These are phyloP conservation scores for Chelon auratus DNA, from an alignment of 2,797 vertebrate species.

Conservation along the genomic window DNA sequence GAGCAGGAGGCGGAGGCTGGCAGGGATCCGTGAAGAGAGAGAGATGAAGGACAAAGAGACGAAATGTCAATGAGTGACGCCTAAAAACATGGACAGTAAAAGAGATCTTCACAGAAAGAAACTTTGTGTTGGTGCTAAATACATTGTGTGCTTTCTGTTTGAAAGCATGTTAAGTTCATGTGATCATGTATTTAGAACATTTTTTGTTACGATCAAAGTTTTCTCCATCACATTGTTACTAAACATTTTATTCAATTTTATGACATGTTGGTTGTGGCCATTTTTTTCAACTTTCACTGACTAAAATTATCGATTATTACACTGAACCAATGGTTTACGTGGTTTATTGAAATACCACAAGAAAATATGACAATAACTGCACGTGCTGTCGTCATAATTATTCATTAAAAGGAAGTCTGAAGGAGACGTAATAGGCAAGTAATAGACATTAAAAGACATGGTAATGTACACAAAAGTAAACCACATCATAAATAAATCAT, in stretches of 20 bases:
- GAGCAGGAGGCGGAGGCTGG: background rate
- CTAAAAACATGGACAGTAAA: background rate
- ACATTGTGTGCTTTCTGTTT: background rate
- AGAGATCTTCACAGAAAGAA: background rate
- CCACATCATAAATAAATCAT: constrained; percentile 4
- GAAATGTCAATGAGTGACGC: background rate
- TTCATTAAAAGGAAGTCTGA: constrained; percentile 1
- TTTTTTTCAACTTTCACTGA: too few species aligned
- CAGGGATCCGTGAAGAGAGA: background rate
- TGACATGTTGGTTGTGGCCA: background rate
- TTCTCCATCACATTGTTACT: background rate
- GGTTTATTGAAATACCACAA: too few species aligned
- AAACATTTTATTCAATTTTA: constrained; percentile 1
- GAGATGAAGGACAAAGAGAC: background rate
- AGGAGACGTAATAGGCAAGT: background rate
- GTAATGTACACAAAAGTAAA: constrained; percentile 16
- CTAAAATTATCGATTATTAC: too few species aligned
- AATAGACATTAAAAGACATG: constrained; percentile 6
- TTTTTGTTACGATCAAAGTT: constrained; percentile 11
- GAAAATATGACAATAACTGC: too few species aligned
- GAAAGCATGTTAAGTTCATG: constrained; percentile 7
- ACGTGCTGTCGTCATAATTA: too few species aligned
- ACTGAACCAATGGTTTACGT: too few species aligned
- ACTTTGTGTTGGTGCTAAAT: background rate
- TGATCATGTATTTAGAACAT: constrained; percentile 7